Evolutionary conservation across 2,797 vertebrate genomes (phyloP).

Genomic region (Eulemur coronatus): DNA sequence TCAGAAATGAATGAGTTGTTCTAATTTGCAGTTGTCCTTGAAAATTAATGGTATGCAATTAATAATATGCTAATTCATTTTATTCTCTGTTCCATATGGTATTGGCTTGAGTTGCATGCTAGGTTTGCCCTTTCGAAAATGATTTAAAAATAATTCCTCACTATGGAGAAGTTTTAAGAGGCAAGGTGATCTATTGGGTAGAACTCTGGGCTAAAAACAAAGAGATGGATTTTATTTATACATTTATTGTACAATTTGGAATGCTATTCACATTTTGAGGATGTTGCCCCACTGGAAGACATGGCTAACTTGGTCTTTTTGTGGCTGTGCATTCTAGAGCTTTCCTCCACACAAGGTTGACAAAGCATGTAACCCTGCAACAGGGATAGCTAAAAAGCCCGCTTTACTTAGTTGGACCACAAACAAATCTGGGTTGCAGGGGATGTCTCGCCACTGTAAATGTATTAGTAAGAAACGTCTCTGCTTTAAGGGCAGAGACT

Average conservation of each 20-base stretch:
- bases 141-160: conserved; percentile 60
- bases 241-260: neutral
- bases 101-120: conserved; percentile 60
- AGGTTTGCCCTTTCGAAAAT: conserved; percentile 66
- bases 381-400: neutral
- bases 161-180: conserved; percentile 44
- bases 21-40: conserved; percentile 76
- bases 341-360: neutral
- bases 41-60: conserved; percentile 77
- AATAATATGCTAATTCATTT: conserved; percentile 77
- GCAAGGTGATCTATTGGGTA: neutral
- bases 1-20: conserved; percentile 66
- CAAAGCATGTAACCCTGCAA: neutral
- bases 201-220: neutral
- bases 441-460: neutral
- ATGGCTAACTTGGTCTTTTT: neutral
- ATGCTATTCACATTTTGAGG: neutral
- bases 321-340: neutral
- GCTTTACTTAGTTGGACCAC: neutral
- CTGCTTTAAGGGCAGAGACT: neutral
- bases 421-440: neutral
- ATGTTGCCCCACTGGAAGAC: neutral
- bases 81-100: conserved; percentile 75
- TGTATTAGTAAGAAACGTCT: neutral
- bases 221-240: conserved; percentile 35